Evolutionary conservation across 1,140 invertebrate genomes (phyloP), one percentile per base, ranked within the genome.

Genomic region (Dendroctonus ponderosae): DNA sequence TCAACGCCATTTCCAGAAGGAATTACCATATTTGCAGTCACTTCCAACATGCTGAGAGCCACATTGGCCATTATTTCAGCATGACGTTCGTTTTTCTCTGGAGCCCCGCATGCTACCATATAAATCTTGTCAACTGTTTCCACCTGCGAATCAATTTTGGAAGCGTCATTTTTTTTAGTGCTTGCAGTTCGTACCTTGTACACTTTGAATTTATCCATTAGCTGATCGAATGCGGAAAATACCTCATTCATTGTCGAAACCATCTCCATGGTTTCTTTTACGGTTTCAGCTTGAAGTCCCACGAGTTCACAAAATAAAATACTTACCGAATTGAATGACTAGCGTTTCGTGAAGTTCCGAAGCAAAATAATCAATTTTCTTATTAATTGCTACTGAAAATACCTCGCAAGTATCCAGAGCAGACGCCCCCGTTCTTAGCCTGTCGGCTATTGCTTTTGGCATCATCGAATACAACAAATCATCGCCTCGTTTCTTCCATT

Each of bases 401-500:
- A 89, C 85, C 83, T 92, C 87, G 77, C 91, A 94, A 11, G 92
- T 92, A 50, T 85, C 85, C 50, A 91, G 79, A 0, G 89, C 84
- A 67, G 88, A 86, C 49, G 87, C 85, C 6, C 92, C 92, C 0
- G 56, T 92, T 54, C 87, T 76, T 3, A 91, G 78, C 56, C 86
- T 79, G 76, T 91, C 88, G 0, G 88, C 91, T 5, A 92, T 89
- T 12, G 85, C 85, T 71, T 86, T 84, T 0, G 90, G 94, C 70
- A 97, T 94, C 93, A 97, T 96, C 4, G 94, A 94, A 76, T 96
- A 97, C 0, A 97, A 79, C 0, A 97, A 80, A 44, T 93, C 89
- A 78, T 96, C 93, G 0, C 92, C 91, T 69, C 89, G 85, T 58
- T 88, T 87, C 79, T 94, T 94, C 89, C 92, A 94, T 8, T 86